Percentiles rank a stretch among this genome's conserved stretches.
Conservation (phyloP, 2,888 invertebrate species). For the Lamellibrachia columna region DNA sequence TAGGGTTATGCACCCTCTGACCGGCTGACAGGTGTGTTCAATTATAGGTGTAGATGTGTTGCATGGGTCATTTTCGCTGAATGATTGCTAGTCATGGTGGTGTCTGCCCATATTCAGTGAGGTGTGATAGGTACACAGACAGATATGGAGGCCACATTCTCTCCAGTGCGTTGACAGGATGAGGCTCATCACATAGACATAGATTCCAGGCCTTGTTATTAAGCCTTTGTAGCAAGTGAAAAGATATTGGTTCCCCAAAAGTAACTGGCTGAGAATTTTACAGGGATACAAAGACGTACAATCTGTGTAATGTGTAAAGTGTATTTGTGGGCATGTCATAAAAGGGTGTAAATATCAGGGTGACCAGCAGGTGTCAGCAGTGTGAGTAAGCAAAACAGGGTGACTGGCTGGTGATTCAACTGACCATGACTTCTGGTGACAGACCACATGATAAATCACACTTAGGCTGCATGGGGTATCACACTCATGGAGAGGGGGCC, state of each 20-base stretch:
- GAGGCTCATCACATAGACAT: not conserved
- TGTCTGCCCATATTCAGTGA: not conserved
- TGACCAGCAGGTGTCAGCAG: not conserved
- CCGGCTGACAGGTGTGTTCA: not conserved
- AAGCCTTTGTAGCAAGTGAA: too few species aligned
- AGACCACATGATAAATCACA: not conserved
- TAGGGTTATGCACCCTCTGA: not conserved
- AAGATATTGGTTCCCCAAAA: too few species aligned
- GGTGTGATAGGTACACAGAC: not conserved
- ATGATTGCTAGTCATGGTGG: not conserved
- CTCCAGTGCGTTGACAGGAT: not conserved
- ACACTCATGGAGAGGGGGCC: not conserved
- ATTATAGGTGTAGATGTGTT: not conserved
- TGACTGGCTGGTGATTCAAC: not conserved
- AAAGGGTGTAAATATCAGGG: not conserved
- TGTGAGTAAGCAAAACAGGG: not conserved
- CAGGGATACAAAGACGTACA: too few species aligned
- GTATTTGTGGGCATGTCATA: too few species aligned
- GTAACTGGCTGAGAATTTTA: too few species aligned
- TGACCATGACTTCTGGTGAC: not conserved
- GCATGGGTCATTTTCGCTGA: not conserved
- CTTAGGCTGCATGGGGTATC: not conserved
- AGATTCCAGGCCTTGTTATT: too few species aligned
- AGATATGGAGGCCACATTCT: not conserved
- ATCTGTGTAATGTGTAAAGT: too few species aligned